Conservation (phyloP, 2,888 invertebrate genomes). For the Synergus japonicus region DNA sequence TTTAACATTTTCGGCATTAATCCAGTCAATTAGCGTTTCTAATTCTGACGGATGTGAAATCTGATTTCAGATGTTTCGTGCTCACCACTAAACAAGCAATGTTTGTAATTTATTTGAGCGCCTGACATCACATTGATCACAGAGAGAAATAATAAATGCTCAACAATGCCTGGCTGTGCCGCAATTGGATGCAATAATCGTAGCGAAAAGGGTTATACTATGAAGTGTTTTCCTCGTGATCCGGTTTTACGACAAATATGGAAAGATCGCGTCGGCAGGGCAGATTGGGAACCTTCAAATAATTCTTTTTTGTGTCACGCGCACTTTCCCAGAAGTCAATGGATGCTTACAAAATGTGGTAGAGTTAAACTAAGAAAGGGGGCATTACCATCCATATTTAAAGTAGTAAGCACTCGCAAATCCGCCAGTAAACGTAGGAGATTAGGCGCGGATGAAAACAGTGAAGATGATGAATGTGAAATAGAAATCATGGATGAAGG, state of each 20-base stretch:
- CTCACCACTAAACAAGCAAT: not conserved
- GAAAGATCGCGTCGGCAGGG: constrained; percentile 71
- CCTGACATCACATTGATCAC: not conserved
- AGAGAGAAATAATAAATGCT: not conserved
- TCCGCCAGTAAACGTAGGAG: constrained; percentile 68
- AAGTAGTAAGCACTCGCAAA: constrained; percentile 69
- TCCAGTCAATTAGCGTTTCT: not conserved
- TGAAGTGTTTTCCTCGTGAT: constrained; percentile 76
- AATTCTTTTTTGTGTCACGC: constrained; percentile 74
- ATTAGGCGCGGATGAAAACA: constrained; percentile 45
- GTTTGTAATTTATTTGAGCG: not conserved
- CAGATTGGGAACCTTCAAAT: constrained; percentile 74
- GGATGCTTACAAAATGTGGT: constrained; percentile 67
- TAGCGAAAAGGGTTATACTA: constrained; percentile 74
- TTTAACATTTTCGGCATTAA: not conserved
- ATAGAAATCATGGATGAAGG: constrained; percentile 63
- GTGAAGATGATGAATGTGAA: constrained; percentile 56
- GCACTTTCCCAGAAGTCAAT: constrained; percentile 71
- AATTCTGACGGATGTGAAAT: not conserved
- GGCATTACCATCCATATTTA: constrained; percentile 72
- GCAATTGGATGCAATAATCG: constrained; percentile 75
- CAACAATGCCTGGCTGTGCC: constrained; percentile 75
- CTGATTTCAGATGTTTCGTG: constrained; percentile 9
- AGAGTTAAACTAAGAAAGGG: constrained; percentile 69
- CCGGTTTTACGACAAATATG: constrained; percentile 70